Evolutionary conservation across 2,888 invertebrate genomes (phyloP).

Genomic region (Sesia bembeciformis): DNA sequence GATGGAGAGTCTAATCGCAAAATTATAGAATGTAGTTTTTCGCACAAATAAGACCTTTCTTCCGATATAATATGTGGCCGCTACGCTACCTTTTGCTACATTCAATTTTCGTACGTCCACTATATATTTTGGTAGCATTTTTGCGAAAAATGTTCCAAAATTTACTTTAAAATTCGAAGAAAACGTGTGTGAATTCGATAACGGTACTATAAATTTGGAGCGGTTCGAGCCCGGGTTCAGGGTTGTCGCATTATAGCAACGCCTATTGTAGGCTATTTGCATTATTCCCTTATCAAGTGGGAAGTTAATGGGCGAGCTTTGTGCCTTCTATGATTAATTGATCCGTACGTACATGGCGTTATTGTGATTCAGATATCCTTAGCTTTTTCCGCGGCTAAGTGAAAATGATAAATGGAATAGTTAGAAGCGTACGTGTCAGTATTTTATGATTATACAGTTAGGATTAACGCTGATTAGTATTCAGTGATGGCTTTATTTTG

Average conservation of each 20-base stretch:
- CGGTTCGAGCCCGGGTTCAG: conserved; percentile 34
- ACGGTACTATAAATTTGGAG: conserved; percentile 52
- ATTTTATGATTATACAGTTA: not conserved
- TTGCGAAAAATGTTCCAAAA: not conserved
- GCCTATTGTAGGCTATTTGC: conserved; percentile 57
- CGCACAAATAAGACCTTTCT: no score
- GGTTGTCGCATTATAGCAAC: conserved; percentile 54
- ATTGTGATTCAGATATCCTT: conserved; percentile 69
- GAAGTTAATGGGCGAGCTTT: conserved; percentile 71
- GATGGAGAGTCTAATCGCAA: no score
- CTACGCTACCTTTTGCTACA: no score
- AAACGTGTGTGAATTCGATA: conserved; percentile 52
- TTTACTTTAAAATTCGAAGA: conserved; percentile 14
- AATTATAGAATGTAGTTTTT: no score
- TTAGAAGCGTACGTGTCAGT: conserved; percentile 7
- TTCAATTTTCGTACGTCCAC: no score
- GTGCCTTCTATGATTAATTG: conserved; percentile 70
- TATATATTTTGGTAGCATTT: not conserved
- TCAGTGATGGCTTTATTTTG: no score
- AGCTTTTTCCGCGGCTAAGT: conserved; percentile 53
- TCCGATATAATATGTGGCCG: no score
- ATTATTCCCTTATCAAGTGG: conserved; percentile 71
- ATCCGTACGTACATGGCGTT: conserved; percentile 53
- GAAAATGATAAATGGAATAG: conserved; percentile 45
- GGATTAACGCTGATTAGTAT: no score